phyloP scores from a whole-genome alignment of 2,113 vertebrate genomes.

The Microtus montanus region DNA sequence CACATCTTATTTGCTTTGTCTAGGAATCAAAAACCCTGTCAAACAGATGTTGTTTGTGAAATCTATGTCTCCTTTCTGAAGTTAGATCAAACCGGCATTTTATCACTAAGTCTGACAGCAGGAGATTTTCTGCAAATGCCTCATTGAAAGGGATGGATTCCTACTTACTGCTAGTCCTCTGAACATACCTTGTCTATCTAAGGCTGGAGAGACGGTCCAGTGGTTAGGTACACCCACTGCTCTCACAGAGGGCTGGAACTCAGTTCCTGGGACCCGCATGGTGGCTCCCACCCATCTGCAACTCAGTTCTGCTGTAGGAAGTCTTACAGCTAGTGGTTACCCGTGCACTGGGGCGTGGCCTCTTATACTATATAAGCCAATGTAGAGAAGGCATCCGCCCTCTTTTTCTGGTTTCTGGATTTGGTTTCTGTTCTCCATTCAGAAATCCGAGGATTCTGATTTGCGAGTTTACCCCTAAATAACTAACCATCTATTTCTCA shows the following conservation, averaged over 20 bases:
- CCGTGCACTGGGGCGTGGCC: too few species aligned
- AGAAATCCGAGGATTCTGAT: too few species aligned
- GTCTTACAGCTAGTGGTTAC: too few species aligned
- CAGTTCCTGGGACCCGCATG: neutral
- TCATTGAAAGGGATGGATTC: neutral
- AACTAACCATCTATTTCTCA: too few species aligned
- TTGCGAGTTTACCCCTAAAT: too few species aligned
- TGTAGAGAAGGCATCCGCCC: too few species aligned
- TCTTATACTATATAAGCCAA: too few species aligned
- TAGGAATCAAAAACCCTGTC: neutral
- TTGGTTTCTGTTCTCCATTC: too few species aligned
- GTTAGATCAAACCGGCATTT: neutral
- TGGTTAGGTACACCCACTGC: too few species aligned
- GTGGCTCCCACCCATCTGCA: neutral
- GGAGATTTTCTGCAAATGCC: neutral
- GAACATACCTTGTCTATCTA: neutral
- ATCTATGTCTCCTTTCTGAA: neutral
- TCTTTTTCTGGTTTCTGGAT: too few species aligned
- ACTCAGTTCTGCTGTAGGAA: neutral
- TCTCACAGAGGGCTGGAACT: neutral
- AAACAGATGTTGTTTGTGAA: neutral
- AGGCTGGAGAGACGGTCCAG: neutral
- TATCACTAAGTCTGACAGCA: neutral
- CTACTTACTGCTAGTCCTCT: neutral
- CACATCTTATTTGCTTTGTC: constrained; percentile 12